A percentile compares a stretch with the other conserved stretches of the same genome.
These are phyloP conservation scores for Chloroceryle inda DNA, from an alignment of 2,797 vertebrate genomes.

Conservation along the genomic window DNA sequence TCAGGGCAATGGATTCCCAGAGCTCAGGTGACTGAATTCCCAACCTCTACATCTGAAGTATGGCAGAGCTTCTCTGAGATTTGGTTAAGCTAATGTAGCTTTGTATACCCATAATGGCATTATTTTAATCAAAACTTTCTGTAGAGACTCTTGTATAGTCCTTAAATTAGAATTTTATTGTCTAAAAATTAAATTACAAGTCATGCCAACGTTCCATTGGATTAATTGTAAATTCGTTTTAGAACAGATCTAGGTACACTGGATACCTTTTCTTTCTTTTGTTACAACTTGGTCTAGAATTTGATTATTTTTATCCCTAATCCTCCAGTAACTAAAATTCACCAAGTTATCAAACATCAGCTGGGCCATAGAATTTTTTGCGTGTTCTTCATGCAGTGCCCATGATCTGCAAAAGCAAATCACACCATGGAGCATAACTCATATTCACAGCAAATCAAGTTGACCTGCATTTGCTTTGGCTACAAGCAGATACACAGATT, in stretches of 20 bases:
- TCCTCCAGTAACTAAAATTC: background rate
- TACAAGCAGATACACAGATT: background rate
- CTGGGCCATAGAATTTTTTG: background rate
- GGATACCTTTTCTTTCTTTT: background rate
- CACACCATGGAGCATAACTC: background rate
- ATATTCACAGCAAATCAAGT: background rate
- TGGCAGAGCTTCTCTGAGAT: background rate
- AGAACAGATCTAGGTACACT: background rate
- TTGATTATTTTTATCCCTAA: background rate
- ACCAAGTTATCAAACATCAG: background rate
- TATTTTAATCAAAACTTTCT: slow-evolving; percentile 10
- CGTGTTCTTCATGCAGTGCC: background rate
- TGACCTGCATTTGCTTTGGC: background rate
- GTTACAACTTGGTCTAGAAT: background rate
- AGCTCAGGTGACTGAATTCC: no score
- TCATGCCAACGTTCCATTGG: background rate
- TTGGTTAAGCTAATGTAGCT: background rate
- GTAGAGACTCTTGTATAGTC: background rate
- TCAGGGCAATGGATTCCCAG: no score
- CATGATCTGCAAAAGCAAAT: background rate
- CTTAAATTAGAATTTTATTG: background rate
- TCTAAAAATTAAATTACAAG: background rate
- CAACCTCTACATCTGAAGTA: background rate
- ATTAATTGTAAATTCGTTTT: background rate
- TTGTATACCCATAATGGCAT: background rate